Evolutionary conservation across 2,888 invertebrate genomes (phyloP).

Genomic region (Leucophenga montana): DNA sequence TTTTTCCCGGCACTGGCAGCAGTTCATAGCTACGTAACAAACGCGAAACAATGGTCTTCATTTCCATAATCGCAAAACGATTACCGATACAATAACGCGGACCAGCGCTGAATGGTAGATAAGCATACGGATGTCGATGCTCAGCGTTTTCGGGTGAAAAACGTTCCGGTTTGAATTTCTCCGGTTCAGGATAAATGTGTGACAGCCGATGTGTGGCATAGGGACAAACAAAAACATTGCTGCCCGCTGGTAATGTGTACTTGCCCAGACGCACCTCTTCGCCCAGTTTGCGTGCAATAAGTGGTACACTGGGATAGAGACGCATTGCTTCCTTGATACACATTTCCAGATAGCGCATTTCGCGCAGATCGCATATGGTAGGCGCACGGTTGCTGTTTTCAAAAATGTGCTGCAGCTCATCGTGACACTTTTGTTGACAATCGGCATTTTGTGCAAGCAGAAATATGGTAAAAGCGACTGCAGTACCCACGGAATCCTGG

Average conservation of each 20-base stretch:
- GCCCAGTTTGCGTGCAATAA: conserved; percentile 70
- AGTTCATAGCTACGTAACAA: conserved; percentile 75
- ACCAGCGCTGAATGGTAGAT: conserved; percentile 77
- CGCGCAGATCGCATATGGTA: conserved; percentile 76
- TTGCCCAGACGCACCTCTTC: conserved; percentile 73
- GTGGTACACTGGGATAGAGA: conserved; percentile 72
- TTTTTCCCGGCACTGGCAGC: conserved; percentile 74
- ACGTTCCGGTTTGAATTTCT: conserved; percentile 76
- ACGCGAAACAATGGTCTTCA: conserved; percentile 76
- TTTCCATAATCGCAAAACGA: conserved; percentile 77
- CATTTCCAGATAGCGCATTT: conserved; percentile 80
- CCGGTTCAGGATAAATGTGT: conserved; percentile 76
- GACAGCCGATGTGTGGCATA: conserved; percentile 76
- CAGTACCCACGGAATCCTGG: conserved; percentile 78
- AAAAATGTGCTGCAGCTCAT: conserved; percentile 75
- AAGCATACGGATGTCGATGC: conserved; percentile 76
- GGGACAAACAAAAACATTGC: conserved; percentile 75
- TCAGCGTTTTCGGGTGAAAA: conserved; percentile 75
- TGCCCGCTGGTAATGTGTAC: conserved; percentile 75
- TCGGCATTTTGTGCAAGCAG: conserved; percentile 75
- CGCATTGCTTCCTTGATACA: conserved; percentile 81
- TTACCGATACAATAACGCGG: conserved; percentile 77
- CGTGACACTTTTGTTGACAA: conserved; percentile 73
- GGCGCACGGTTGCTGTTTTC: conserved; percentile 72
- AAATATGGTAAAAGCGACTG: conserved; percentile 76